These are phyloP conservation scores for Hippocampus kuda DNA, from an alignment of 2,797 vertebrate genomes.

Conservation along the genomic window DNA sequence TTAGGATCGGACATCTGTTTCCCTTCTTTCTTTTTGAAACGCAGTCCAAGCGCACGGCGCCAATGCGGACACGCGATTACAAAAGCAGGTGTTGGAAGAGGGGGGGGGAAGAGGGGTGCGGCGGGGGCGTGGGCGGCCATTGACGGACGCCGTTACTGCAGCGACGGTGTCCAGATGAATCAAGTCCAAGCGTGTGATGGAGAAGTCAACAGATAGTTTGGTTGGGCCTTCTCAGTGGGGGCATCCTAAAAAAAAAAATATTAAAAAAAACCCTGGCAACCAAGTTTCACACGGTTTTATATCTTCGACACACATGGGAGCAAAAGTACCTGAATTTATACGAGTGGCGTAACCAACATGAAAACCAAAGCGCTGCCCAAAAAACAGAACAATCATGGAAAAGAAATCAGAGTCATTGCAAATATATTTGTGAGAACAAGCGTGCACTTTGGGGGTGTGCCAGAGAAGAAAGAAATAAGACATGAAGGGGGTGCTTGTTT, in stretches of 20 bases:
- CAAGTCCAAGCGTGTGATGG: neutral
- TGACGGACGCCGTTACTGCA: slow-evolving; percentile 1
- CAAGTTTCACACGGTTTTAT: neutral
- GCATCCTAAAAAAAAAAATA: neutral
- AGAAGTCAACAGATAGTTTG: neutral
- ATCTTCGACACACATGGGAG: neutral
- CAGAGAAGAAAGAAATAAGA: neutral
- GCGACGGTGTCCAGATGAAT: neutral
- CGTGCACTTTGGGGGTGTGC: neutral
- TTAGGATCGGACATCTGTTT: neutral
- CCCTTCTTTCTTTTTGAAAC: neutral
- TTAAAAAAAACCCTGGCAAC: too few species aligned
- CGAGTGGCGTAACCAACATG: too few species aligned
- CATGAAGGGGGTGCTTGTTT: too few species aligned
- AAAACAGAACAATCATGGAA: neutral
- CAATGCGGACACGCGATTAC: neutral
- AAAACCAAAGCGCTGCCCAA: too few species aligned
- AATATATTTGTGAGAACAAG: neutral
- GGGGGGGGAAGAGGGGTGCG: neutral
- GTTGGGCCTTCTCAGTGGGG: neutral
- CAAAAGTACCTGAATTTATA: too few species aligned
- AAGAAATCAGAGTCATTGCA: neutral
- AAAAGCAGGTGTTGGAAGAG: slow-evolving; percentile 1
- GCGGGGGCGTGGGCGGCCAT: neutral
- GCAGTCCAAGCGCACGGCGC: neutral